Evolutionary conservation across 2,113 vertebrate species (phyloP).

Genomic region (Bubo scandiacus): DNA sequence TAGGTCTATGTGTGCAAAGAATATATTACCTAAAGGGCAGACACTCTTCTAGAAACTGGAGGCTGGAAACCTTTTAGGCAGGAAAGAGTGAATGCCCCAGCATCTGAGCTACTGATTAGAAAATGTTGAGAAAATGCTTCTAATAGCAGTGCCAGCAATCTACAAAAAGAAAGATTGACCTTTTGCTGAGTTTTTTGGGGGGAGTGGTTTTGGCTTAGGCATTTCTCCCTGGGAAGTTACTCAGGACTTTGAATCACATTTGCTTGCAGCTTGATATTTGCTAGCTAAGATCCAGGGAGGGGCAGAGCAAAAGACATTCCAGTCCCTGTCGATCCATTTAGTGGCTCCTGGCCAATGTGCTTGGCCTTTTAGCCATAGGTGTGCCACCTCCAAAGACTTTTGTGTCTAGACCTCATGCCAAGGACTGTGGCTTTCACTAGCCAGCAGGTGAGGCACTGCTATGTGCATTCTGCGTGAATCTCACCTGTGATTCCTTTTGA

Average conservation of each 20-base stretch:
- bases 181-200: not conserved
- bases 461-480: not conserved
- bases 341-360: not conserved
- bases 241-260: not conserved
- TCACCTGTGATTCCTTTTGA: not conserved
- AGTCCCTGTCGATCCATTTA: not conserved
- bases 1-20: not conserved
- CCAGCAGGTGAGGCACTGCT: not conserved
- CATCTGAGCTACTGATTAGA: not conserved
- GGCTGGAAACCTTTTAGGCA: not conserved
- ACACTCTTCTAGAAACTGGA: not conserved
- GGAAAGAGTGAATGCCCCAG: not conserved
- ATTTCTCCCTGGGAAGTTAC: not conserved
- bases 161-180: not conserved
- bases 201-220: not conserved
- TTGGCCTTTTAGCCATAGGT: not conserved
- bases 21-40: not conserved
- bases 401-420: not conserved
- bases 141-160: not conserved
- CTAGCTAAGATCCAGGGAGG: not conserved
- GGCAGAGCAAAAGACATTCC: not conserved
- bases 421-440: not conserved
- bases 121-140: not conserved
- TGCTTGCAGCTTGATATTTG: not conserved
- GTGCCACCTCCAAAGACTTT: not conserved